These are phyloP conservation scores for Pomacea maculata DNA, from an alignment of 1,140 invertebrate species.

Conservation along the genomic window DNA sequence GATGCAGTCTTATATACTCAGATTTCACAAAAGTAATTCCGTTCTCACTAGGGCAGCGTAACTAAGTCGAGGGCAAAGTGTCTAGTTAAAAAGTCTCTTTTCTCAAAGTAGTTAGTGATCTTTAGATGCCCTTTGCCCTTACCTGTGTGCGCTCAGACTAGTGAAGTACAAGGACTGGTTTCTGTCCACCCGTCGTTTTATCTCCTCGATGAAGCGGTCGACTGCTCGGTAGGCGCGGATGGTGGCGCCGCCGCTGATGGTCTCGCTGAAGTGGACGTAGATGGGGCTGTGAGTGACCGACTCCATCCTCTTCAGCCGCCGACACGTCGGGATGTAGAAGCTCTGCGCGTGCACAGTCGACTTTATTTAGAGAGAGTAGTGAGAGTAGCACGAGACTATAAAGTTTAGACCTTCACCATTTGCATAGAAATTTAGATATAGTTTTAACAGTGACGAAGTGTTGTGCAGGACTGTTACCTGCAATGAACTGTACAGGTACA, in stretches of 20 bases:
- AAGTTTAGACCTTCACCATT: too few species aligned
- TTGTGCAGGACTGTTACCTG: too few species aligned
- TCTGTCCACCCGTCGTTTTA: slow-evolving; percentile 64
- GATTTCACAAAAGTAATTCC: too few species aligned
- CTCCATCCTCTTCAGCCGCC: slow-evolving; percentile 61
- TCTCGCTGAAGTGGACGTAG: slow-evolving; percentile 70
- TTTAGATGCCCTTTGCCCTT: too few species aligned
- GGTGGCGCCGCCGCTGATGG: slow-evolving; percentile 67
- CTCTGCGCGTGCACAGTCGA: slow-evolving; percentile 43
- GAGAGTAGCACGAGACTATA: too few species aligned
- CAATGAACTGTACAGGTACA: too few species aligned
- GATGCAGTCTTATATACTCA: too few species aligned
- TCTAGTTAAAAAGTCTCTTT: neutral
- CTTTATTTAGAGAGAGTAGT: too few species aligned
- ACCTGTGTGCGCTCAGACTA: slow-evolving; percentile 58
- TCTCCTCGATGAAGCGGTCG: slow-evolving; percentile 67
- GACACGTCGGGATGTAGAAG: slow-evolving; percentile 69
- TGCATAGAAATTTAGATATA: too few species aligned
- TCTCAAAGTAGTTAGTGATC: neutral
- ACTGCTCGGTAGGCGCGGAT: slow-evolving; percentile 70
- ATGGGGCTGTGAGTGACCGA: slow-evolving; percentile 31
- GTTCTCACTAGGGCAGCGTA: neutral
- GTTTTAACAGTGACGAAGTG: too few species aligned
- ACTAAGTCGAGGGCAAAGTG: too few species aligned
- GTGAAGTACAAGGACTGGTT: slow-evolving; percentile 63